These are phyloP conservation scores for Pararge aegeria DNA, from an alignment of 1,140 invertebrate species.

Conservation along the genomic window DNA sequence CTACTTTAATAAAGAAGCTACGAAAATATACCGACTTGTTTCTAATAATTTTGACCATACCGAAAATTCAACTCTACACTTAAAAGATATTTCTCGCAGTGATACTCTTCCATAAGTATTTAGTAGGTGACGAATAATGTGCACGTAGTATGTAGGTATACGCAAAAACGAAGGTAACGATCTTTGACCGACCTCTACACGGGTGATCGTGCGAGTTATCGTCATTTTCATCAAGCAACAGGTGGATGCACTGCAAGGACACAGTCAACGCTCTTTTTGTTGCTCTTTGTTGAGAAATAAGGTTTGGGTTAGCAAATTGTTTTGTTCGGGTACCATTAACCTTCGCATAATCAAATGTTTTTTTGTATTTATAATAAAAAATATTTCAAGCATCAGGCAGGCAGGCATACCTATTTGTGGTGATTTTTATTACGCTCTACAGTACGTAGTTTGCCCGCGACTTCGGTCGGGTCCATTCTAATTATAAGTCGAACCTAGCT, in stretches of 20 bases:
- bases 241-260: conserved; percentile 22
- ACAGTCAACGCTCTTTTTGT: conserved; percentile 7
- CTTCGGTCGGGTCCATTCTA: too few species aligned
- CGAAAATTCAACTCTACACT: too few species aligned
- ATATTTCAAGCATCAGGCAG: not conserved
- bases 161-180: not conserved
- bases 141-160: too few species aligned
- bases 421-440: not conserved
- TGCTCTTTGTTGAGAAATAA: conserved; percentile 11
- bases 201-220: conserved; percentile 4
- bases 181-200: conserved; percentile 9
- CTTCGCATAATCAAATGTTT: conserved; percentile 1
- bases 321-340: conserved; percentile 10
- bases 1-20: too few species aligned
- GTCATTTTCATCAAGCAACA: conserved; percentile 12
- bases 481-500: too few species aligned
- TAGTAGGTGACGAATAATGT: too few species aligned
- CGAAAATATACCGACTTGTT: too few species aligned
- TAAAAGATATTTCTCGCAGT: too few species aligned
- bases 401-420: not conserved
- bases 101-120: too few species aligned
- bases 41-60: too few species aligned
- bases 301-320: conserved; percentile 13
- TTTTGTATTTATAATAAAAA: not conserved
- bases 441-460: too few species aligned